Conservation (phyloP, 2,888 invertebrate species). For the Julus scandinavius region DNA sequence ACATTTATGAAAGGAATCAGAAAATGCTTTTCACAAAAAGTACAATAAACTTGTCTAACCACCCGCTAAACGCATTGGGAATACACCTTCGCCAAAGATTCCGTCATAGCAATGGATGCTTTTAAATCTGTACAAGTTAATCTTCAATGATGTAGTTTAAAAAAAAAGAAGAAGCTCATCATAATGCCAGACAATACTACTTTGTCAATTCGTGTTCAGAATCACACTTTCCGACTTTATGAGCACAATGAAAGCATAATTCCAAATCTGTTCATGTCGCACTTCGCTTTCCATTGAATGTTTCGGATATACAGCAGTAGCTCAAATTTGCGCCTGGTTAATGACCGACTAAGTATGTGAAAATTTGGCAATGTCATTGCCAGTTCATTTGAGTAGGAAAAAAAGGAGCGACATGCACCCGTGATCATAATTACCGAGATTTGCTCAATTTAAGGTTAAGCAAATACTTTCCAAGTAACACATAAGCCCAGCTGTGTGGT, state of each 20-base stretch:
- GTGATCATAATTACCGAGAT: constrained; percentile 31
- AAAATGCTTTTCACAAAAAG: constrained; percentile 36
- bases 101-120: background rate
- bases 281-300: constrained; percentile 23
- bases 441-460: constrained; percentile 28
- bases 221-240: background rate
- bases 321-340: constrained; percentile 39
- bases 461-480: constrained; percentile 13
- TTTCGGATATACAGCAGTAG: background rate
- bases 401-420: constrained; percentile 41
- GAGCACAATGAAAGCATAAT: background rate
- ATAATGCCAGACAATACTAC: background rate
- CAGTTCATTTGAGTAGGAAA: constrained; percentile 41
- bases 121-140: background rate
- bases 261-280: background rate
- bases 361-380: constrained; percentile 43
- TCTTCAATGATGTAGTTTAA: background rate
- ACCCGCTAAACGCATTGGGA: constrained; percentile 1
- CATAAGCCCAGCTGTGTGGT: background rate
- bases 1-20: background rate
- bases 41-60: constrained; percentile 38
- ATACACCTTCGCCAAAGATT: background rate
- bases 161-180: background rate
- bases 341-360: constrained; percentile 46
- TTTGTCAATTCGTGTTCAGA: background rate